Percentiles rank a stretch among this genome's conserved stretches.
phyloP scores from a whole-genome alignment of 1,140 invertebrate species.

The Rhagoletis pomonella region DNA sequence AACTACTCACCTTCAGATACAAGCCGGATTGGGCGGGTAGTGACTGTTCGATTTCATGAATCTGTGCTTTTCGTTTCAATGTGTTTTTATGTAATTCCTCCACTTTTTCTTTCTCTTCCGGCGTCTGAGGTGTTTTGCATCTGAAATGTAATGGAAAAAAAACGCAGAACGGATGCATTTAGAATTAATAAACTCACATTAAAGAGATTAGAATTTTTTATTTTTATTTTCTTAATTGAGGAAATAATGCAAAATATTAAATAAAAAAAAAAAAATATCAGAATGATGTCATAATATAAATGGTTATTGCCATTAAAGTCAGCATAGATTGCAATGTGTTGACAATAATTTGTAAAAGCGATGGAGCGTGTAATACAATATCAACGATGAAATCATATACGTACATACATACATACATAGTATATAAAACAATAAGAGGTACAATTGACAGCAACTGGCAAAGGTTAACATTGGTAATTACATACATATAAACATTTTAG shows the following conservation, averaged over 20 bases:
- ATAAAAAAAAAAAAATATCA: not conserved
- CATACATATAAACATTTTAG: not conserved
- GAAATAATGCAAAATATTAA: not conserved
- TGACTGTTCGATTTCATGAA: constrained; percentile 89
- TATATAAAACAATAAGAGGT: not conserved
- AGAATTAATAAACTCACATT: not conserved
- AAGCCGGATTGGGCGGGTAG: constrained; percentile 90
- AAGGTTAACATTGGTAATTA: not conserved
- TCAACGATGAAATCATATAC: not conserved
- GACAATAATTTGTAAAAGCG: not conserved
- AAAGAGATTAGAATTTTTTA: not conserved
- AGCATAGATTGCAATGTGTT: not conserved
- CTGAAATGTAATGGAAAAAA: not conserved
- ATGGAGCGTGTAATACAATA: constrained; percentile 22
- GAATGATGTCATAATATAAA: not conserved
- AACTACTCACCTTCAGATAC: constrained; percentile 82
- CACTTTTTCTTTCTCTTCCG: constrained; percentile 75
- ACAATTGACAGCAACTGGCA: not conserved
- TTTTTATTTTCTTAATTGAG: not conserved
- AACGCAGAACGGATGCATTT: not conserved
- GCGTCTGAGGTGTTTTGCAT: constrained; percentile 52
- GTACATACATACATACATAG: no score
- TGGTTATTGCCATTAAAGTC: not conserved
- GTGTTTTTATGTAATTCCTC: constrained; percentile 83
- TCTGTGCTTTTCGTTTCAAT: constrained; percentile 84